Base-by-base conservation (phyloP, 2,888 invertebrate genomes). In the Saturnia japonica region DNA sequence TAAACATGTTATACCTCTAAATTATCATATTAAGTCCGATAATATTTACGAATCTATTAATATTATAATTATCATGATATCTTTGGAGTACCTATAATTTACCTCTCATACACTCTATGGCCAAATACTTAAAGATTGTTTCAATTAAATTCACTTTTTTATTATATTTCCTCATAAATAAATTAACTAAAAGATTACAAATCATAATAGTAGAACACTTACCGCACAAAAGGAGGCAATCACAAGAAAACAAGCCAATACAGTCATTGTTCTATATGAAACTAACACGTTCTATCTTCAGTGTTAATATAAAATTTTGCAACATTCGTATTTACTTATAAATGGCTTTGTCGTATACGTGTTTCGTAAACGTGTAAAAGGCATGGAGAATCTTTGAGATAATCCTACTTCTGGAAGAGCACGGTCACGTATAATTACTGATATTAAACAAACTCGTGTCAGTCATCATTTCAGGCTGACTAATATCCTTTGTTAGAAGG, bases 311-410 rank as follows among this genome's bases (percentile, higher is more conserved):
- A 64, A 64, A 40, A 40, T 22, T 12, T 64, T 25, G 64, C 40
- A 64, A 64, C 64, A 64, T 64, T 40, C 40, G n/a, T 2, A 40
- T 40, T 64, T 64, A 64, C 40, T 64, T 64, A 64, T 64, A 64
- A 64, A 40, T 64, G 19, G 9, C 8, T 64, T 64, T n/a, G n/a
- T 64, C 64, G 40, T 40, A 40, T 40, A 64, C 64, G 19, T 64
- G 40, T 64, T 64, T 40, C 64, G 64, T 64, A 64, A 64, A n/a
- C 9, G n/a, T n/a, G 22, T 11, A 64, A 16, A 64, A 64, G n/a
- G n/a, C 64, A 42, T 60, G 22, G 25, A 54, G 40, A 6, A 19
- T 43, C 43, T 42, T 60, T 42, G 8, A 54, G 54, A 16, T 54
- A 64, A 40, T 64, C 40, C 19, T 40, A 19, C 40, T 64, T 64